Conservation (phyloP, 2,888 invertebrate species). For the Eudemis profundana region DNA sequence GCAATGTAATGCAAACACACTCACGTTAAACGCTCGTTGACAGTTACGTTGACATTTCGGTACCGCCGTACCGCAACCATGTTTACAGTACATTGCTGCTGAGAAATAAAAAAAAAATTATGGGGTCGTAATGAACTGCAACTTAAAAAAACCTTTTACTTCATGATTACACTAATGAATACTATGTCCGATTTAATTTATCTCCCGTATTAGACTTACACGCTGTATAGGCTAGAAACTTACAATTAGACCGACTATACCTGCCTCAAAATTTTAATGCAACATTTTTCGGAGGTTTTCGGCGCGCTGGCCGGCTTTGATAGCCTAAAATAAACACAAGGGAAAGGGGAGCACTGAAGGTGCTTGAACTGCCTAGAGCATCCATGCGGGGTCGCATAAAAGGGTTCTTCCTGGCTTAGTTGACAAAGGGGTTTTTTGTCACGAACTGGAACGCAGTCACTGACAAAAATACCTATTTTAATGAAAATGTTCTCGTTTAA, state of each 20-base stretch:
- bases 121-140: too few species aligned
- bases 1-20: too few species aligned
- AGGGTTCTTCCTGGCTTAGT: slow-evolving; percentile 14
- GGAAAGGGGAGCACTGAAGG: slow-evolving; percentile 21
- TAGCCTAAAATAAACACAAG: slow-evolving; percentile 32
- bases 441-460: background rate
- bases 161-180: too few species aligned
- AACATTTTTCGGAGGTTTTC: background rate
- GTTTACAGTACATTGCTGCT: too few species aligned
- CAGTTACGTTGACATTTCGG: too few species aligned
- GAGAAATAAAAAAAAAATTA: too few species aligned
- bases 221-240: too few species aligned
- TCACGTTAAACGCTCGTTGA: too few species aligned
- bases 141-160: too few species aligned
- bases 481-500: background rate
- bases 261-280: background rate
- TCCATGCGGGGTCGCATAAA: slow-evolving; percentile 19
- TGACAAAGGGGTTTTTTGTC: slow-evolving; percentile 16
- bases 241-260: background rate
- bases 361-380: slow-evolving; percentile 30
- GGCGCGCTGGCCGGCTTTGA: background rate
- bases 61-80: too few species aligned
- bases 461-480: background rate
- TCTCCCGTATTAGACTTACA: too few species aligned
- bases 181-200: too few species aligned